Evolutionary conservation across 2,797 vertebrate genomes (phyloP), one percentile per base, ranked within the genome.

Genomic region (Bothrops alternatus): DNA sequence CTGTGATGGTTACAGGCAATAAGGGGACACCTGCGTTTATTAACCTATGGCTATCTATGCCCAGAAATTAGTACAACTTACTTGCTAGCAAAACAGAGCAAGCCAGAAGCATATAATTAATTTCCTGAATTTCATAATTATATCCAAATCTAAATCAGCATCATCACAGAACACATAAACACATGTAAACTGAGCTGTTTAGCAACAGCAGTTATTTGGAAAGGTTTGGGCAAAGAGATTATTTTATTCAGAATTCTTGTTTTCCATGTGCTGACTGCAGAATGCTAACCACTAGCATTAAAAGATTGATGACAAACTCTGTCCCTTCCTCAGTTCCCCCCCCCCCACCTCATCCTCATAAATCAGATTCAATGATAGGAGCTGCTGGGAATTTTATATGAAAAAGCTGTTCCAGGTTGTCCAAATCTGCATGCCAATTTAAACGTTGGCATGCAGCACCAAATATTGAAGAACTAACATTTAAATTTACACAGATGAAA

Each of bases 61-160:
- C 56, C 50, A 86, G 60, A 88, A 93, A 88, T 56, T 37, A 85
- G 86, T 16, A 69, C 18, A 85, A 4, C 32, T 58, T 47, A 73
- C 53, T 90, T 91, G 42, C 57, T 57, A 87, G 57, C 65, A 56
- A 7, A 92, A 78, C 2, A 82, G 47, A 87, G 7, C 20, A 63
- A 89, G 57, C 87, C 65, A 92, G 65, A 63, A 90, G 50, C 63
- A 50, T 61, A 65, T 93, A 93, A 93, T 93, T 92, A 88, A 86
- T 88, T 65, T 92, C 89, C 65, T 88, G 57, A 58, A 65, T 87
- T 94, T 32, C 82, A 26, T 91, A 86, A 91, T 92, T 82, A 85
- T 90, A 12, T 92, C 82, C 94, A 42, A 88, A 94, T 86, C 20
- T 47, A 90, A 73, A 94, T 95, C 90, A 58, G 69, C 78, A 89